Evolutionary conservation across 2,113 vertebrate genomes (phyloP), one percentile per base, ranked within the genome.

Genomic region (Rhabdornis inornatus): DNA sequence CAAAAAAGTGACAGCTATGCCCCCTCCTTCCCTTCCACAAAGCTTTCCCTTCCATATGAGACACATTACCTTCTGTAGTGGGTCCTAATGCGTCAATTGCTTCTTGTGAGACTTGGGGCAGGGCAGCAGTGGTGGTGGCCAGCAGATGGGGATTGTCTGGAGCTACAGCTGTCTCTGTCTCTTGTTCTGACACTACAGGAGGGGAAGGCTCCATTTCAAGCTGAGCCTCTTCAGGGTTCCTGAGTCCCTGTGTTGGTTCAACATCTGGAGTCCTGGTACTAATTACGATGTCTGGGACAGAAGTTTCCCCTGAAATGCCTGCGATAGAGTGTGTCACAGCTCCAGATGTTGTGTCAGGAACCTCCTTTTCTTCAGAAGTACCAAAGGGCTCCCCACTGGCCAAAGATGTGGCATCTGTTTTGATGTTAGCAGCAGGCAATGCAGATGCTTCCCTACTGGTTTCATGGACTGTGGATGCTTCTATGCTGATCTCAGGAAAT

Each of bases 1-100:
- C 68, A 69, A 80, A 80, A 44, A 65, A 17, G 23, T 24, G 61
- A 78, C 30, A 74, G 42, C 52, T 66, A 3, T 33, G 16, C 28
- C 50, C 45, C 25, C 47, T 91, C 55, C 77, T 61, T 68, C 66
- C 49, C 44, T 17, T 63, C 57, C 55, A 45, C 15, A 69, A 20
- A 12, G 1, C 20, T 9, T 84, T 84, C 70, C 71, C 49, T 81
- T 74, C 72, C 30, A 52, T 35, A 78, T 4, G 23, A 75, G 61
- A 78, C 47, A 90, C 20, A 2, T n/a, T 98, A 98, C 98, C 98
- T 98, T 96, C 68, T 82, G 45, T 15, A 16, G 94, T 87, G 33
- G 95, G 83, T 90, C 94, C 86, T 44, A 96, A 75, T 7, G 92
- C 74, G 4, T 94, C 89, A 27, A 95, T 93, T 53, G 94, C 94